A percentile compares a stretch with the other conserved stretches of the same genome.
Evolutionary conservation across 2,797 vertebrate genomes (phyloP).

Genomic region (Antennarius maculatus): DNA sequence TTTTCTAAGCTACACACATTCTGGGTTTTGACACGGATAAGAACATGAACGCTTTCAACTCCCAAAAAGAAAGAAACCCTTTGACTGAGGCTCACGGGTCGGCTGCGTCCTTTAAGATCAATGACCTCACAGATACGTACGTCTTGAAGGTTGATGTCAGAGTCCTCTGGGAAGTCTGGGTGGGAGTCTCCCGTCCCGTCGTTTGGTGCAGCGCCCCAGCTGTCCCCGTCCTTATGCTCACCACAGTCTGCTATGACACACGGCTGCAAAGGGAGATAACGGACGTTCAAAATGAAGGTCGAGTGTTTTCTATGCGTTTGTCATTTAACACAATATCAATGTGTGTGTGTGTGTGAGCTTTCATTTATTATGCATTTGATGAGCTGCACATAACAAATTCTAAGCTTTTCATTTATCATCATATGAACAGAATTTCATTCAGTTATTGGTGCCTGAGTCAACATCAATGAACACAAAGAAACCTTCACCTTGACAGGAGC

Average conservation of each 20-base stretch:
- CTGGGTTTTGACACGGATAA: background rate
- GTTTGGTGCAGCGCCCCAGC: slow-evolving; percentile 80
- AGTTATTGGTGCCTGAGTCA: too few relatives aligned
- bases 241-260: slow-evolving; percentile 92
- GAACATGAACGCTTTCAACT: background rate
- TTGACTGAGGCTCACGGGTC: slow-evolving; percentile 1
- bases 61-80: background rate
- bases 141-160: slow-evolving; percentile 90
- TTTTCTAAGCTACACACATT: slow-evolving; percentile 6
- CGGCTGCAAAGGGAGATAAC: slow-evolving; percentile 68
- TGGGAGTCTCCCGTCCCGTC: slow-evolving; percentile 90
- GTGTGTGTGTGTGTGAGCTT: too few relatives aligned
- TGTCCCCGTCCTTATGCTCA: slow-evolving; percentile 89
- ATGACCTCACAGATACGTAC: slow-evolving; percentile 73
- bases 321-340: too few relatives aligned
- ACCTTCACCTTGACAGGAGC: slow-evolving; percentile 86
- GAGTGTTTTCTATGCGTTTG: too few relatives aligned
- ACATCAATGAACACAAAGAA: background rate
- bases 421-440: too few relatives aligned
- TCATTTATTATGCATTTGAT: too few relatives aligned
- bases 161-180: slow-evolving; percentile 94
- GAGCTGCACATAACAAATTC: too few relatives aligned
- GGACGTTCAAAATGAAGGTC: background rate
- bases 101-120: slow-evolving; percentile 26
- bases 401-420: too few relatives aligned